Evolutionary conservation across 2,797 vertebrate species (phyloP).

Genomic region (Ctenosaura bakeri): DNA sequence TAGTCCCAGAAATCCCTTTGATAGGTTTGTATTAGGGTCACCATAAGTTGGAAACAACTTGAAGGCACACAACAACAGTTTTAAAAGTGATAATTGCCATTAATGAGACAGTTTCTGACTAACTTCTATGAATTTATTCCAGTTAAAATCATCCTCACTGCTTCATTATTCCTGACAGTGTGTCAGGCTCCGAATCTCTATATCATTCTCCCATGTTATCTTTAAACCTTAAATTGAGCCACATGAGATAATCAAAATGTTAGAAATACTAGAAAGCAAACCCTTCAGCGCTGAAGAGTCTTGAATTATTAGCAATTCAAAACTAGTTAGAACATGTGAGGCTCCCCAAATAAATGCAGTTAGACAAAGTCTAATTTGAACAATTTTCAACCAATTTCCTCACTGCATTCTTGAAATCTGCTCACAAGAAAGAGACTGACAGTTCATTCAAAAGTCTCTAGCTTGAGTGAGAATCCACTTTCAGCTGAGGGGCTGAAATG

Average conservation of each 20-base stretch:
- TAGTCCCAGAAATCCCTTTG: too few relatives aligned
- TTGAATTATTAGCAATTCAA: conserved; percentile 1
- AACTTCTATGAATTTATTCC: too few relatives aligned
- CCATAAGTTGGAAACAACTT: too few relatives aligned
- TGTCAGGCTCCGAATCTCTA: neutral
- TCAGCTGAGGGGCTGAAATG: neutral
- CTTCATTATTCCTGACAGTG: neutral
- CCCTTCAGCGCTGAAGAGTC: neutral
- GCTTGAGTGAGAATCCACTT: neutral
- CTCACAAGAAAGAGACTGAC: neutral
- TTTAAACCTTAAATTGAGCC: neutral
- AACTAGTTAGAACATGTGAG: neutral
- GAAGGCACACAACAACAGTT: too few relatives aligned
- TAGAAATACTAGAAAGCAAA: neutral
- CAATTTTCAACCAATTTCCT: neutral
- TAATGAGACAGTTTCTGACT: too few relatives aligned
- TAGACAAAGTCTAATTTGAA: neutral
- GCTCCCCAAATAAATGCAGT: neutral
- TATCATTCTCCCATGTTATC: neutral
- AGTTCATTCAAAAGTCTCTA: neutral
- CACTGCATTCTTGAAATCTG: neutral
- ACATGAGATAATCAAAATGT: neutral
- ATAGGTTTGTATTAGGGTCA: too few relatives aligned
- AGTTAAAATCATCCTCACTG: neutral
- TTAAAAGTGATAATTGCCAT: neutral